Conservation (phyloP, 2,888 invertebrate species). For the Brachyptera risi region DNA sequence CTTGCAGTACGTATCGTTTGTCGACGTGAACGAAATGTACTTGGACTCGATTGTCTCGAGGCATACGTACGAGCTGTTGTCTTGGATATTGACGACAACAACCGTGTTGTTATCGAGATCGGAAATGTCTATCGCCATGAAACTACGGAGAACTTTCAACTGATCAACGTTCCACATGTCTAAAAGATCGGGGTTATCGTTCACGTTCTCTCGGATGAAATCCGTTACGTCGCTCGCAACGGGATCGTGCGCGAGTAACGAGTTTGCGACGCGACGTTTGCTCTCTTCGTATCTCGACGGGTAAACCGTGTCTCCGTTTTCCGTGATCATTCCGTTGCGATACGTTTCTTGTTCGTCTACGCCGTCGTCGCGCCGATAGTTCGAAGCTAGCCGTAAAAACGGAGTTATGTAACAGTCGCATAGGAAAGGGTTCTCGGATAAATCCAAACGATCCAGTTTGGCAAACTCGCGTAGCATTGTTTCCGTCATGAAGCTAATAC, state of each 20-base stretch:
- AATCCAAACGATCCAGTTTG: conserved; percentile 47
- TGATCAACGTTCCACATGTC: background rate
- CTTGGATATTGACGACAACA: background rate
- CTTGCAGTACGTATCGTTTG: conserved; percentile 1
- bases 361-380: no score
- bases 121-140: background rate
- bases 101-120: background rate
- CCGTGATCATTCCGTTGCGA: background rate
- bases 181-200: background rate
- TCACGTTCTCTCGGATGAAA: background rate
- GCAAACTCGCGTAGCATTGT: conserved; percentile 55
- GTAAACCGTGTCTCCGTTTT: background rate
- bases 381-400: conserved; percentile 2
- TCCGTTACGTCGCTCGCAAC: background rate
- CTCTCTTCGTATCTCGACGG: background rate
- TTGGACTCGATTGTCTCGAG: background rate
- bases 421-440: conserved; percentile 55
- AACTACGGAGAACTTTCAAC: background rate
- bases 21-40: background rate
- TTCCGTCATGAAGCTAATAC: conserved; percentile 52
- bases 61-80: background rate
- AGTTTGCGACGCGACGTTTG: background rate
- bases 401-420: conserved; percentile 52
- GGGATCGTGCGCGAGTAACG: background rate
- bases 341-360: background rate